Conservation (phyloP, 2,888 invertebrate genomes). For the Calliphora vomitoria region DNA sequence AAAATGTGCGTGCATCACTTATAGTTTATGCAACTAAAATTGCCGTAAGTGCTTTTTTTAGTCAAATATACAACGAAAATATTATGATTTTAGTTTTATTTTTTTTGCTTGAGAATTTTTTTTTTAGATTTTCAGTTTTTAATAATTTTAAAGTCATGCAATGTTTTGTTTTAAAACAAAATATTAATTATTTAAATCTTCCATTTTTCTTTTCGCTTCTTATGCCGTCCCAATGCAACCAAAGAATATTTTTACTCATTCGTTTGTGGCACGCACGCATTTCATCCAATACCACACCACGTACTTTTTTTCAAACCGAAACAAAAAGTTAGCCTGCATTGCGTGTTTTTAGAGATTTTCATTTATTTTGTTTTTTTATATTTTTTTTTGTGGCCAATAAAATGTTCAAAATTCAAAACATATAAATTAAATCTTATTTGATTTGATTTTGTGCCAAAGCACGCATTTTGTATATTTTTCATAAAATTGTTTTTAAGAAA, state of each 20-base stretch:
- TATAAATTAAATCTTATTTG: conserved; percentile 63
- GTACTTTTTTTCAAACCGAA: neutral
- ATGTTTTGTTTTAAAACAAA: conserved; percentile 62
- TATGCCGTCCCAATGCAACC: conserved; percentile 13
- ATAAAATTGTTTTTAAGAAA: conserved; percentile 13
- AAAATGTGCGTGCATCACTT: conserved; percentile 46
- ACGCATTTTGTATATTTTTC: conserved; percentile 62
- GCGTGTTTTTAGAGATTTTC: conserved; percentile 47
- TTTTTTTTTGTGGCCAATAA: conserved; percentile 55
- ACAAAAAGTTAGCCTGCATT: conserved; percentile 4
- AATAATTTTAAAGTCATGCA: conserved; percentile 64
- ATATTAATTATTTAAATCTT: conserved; percentile 61
- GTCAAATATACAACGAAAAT: conserved; percentile 11
- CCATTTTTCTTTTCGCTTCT: neutral
- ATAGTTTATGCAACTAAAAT: conserved; percentile 17
- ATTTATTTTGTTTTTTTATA: conserved; percentile 16
- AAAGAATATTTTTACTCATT: conserved; percentile 13
- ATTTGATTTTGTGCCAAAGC: conserved; percentile 70
- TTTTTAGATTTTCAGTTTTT: conserved; percentile 18
- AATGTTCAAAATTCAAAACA: conserved; percentile 63
- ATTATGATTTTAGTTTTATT: conserved; percentile 16
- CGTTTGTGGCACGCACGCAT: conserved; percentile 45
- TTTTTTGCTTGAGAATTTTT: conserved; percentile 26
- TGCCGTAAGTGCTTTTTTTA: conserved; percentile 36
- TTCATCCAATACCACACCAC: neutral